These are phyloP conservation scores for Microplitis demolitor DNA, from an alignment of 1,140 invertebrate genomes.

Conservation along the genomic window DNA sequence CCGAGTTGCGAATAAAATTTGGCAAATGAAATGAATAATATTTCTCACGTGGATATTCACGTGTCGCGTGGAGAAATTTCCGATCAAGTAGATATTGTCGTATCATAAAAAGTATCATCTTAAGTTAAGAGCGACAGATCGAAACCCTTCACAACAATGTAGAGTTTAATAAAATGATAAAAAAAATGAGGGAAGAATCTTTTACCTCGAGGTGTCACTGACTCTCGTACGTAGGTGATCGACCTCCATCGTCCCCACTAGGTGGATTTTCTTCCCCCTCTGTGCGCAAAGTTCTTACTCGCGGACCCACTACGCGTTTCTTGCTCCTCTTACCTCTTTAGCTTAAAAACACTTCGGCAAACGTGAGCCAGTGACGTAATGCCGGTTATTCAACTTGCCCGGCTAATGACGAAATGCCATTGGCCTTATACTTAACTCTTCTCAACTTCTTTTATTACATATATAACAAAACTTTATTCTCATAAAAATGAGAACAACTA, in stretches of 20 bases:
- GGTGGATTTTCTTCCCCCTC: slow-evolving; percentile 29
- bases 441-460: slow-evolving; percentile 19
- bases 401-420: slow-evolving; percentile 58
- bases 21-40: not conserved
- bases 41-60: too few relatives aligned
- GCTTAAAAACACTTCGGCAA: slow-evolving; percentile 32
- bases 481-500: too few relatives aligned
- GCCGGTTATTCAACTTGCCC: slow-evolving; percentile 61
- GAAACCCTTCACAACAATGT: not conserved
- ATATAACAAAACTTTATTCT: too few relatives aligned
- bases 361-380: slow-evolving; percentile 59
- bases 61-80: too few relatives aligned
- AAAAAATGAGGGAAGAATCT: slow-evolving; percentile 29
- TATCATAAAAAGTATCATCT: not conserved
- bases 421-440: slow-evolving; percentile 37
- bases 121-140: not conserved
- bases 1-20: not conserved
- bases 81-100: too few relatives aligned
- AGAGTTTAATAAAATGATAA: slow-evolving; percentile 39
- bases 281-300: slow-evolving; percentile 25
- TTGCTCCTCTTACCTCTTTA: not conserved
- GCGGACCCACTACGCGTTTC: slow-evolving; percentile 22
- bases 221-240: slow-evolving; percentile 62
- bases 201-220: slow-evolving; percentile 59
- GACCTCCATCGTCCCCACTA: slow-evolving; percentile 56